These are phyloP conservation scores for Dascyllus trimaculatus DNA, from an alignment of 2,113 vertebrate genomes.

Conservation along the genomic window DNA sequence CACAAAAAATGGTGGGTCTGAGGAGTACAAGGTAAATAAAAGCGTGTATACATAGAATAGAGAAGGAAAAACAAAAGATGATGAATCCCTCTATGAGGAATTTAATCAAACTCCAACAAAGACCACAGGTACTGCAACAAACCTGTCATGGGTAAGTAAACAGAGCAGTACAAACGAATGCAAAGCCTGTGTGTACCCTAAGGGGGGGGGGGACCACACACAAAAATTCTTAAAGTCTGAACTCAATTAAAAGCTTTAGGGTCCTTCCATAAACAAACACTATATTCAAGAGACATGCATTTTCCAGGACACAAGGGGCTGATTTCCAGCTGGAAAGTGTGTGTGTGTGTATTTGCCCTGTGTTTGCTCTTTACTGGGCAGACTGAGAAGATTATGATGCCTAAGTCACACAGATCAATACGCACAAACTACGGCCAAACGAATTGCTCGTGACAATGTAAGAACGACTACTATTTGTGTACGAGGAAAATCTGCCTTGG, in stretches of 20 bases:
- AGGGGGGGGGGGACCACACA: not conserved
- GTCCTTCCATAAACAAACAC: slow-evolving; percentile 23
- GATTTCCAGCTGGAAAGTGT: slow-evolving; percentile 49
- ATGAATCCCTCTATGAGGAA: slow-evolving; percentile 78
- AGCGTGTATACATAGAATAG: slow-evolving; percentile 23
- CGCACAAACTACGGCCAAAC: slow-evolving; percentile 82
- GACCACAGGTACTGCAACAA: slow-evolving; percentile 60
- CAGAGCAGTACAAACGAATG: slow-evolving; percentile 56
- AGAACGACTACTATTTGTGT: slow-evolving; percentile 60
- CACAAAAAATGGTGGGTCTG: slow-evolving; percentile 35
- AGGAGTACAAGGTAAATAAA: slow-evolving; percentile 44
- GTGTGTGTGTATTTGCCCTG: slow-evolving; percentile 13
- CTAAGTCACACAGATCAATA: slow-evolving; percentile 82
- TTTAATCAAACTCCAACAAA: slow-evolving; percentile 75
- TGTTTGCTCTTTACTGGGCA: slow-evolving; percentile 72
- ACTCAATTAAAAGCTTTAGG: slow-evolving; percentile 23
- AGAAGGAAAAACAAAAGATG: slow-evolving; percentile 70
- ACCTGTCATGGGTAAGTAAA: slow-evolving; percentile 70
- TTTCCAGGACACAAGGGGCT: slow-evolving; percentile 48
- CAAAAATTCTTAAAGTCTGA: slow-evolving; percentile 11
- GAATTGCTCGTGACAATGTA: slow-evolving; percentile 84
- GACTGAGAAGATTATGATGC: slow-evolving; percentile 83
- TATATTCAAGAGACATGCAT: slow-evolving; percentile 18
- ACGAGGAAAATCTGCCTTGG: slow-evolving; percentile 37
- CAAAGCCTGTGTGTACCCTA: slow-evolving; percentile 34